Conservation (phyloP, 2,797 vertebrate species). For the Dermochelys coriacea region DNA sequence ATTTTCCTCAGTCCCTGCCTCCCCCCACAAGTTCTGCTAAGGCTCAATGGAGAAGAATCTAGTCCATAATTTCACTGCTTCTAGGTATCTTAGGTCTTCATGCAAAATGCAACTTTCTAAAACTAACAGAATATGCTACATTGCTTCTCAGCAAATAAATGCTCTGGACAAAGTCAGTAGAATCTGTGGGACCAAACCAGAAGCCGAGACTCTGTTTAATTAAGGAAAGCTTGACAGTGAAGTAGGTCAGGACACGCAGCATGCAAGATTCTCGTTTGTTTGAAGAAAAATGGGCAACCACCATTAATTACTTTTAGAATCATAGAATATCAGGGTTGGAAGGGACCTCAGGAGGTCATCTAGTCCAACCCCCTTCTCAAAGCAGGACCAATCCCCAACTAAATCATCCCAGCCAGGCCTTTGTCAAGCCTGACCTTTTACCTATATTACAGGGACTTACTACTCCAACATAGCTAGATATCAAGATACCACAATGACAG, state of each 20-base stretch:
- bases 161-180: conserved; percentile 8
- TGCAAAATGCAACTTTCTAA: conserved; percentile 48
- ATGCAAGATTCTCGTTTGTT: conserved; percentile 5
- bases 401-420: too few species aligned
- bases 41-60: neutral
- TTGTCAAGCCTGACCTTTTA: too few species aligned
- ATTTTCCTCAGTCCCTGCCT: neutral
- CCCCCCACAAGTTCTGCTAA: neutral
- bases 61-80: conserved; percentile 7
- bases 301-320: neutral
- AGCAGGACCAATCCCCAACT: too few species aligned
- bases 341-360: too few species aligned
- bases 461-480: neutral
- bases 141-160: conserved; percentile 30
- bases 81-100: conserved; percentile 2
- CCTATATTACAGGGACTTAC: neutral
- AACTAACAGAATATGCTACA: neutral
- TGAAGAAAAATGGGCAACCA: neutral
- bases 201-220: conserved; percentile 18
- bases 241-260: conserved; percentile 3
- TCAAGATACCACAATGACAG: neutral
- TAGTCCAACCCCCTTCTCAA: too few species aligned
- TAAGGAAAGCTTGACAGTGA: conserved; percentile 37
- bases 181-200: neutral
- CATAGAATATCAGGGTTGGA: too few species aligned